These are phyloP conservation scores for Marcusenius ussheri DNA, from an alignment of 2,113 vertebrate genomes.

Conservation along the genomic window DNA sequence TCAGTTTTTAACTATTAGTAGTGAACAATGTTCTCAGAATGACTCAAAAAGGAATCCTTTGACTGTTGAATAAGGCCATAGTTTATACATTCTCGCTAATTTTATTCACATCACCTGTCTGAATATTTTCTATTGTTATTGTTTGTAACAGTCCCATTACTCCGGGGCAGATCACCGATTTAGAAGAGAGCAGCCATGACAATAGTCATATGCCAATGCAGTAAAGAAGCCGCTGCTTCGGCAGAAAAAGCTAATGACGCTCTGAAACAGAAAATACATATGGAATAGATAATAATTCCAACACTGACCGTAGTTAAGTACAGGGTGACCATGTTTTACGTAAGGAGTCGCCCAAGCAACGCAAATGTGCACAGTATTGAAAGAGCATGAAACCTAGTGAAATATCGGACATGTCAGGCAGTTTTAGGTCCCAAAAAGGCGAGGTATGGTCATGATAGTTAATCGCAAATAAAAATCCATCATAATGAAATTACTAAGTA, in stretches of 20 bases:
- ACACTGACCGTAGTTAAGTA: not conserved
- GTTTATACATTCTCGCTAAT: not conserved
- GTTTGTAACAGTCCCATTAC: not conserved
- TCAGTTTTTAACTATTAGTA: not conserved
- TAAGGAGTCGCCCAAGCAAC: not conserved
- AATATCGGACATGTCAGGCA: not conserved
- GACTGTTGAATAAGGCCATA: not conserved
- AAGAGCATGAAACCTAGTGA: not conserved
- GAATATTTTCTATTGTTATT: not conserved
- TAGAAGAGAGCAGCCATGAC: not conserved
- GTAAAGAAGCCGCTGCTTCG: not conserved
- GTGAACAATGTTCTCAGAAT: not conserved
- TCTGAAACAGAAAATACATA: not conserved
- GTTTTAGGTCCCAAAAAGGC: not conserved
- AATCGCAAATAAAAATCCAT: not conserved
- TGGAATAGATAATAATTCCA: not conserved
- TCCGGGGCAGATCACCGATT: not conserved
- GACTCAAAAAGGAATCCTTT: not conserved
- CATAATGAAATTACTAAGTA: not conserved
- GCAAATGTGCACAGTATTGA: not conserved
- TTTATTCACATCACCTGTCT: not conserved
- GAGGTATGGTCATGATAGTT: not conserved
- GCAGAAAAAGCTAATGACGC: not conserved
- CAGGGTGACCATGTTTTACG: not conserved
- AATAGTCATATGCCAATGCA: not conserved